Evolutionary conservation across 2,888 invertebrate genomes (phyloP).

Genomic region (Dynastes tityus): DNA sequence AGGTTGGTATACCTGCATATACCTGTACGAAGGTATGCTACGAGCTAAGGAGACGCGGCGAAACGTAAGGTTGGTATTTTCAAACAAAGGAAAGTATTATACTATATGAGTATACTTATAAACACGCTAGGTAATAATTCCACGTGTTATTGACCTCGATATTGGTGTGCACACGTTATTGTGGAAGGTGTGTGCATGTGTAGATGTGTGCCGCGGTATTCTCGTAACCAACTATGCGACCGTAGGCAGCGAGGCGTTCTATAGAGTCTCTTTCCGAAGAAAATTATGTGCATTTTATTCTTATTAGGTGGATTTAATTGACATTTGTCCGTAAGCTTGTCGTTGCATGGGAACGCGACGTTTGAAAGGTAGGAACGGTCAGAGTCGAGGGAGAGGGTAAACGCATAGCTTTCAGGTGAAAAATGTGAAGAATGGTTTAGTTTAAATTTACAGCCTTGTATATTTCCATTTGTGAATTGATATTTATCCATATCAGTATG

Average conservation of each 20-base stretch:
- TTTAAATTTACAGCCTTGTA: too few species aligned
- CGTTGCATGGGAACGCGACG: slow-evolving; percentile 21
- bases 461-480: too few species aligned
- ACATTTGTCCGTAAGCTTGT: slow-evolving; percentile 26
- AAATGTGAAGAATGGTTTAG: too few species aligned
- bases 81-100: slow-evolving; percentile 42
- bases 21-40: slow-evolving; percentile 1
- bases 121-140: slow-evolving; percentile 26
- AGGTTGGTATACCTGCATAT: background rate
- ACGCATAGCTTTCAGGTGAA: background rate
- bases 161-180: slow-evolving; percentile 11
- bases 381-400: background rate
- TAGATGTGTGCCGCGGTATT: slow-evolving; percentile 3
- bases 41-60: background rate
- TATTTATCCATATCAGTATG: too few species aligned
- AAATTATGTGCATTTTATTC: slow-evolving; percentile 46
- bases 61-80: slow-evolving; percentile 43
- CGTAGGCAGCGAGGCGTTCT: slow-evolving; percentile 18
- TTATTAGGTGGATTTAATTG: slow-evolving; percentile 39
- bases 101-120: background rate
- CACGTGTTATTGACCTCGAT: slow-evolving; percentile 46
- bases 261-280: slow-evolving; percentile 27
- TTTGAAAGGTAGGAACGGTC: slow-evolving; percentile 21
- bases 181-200: background rate
- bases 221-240: slow-evolving; percentile 9